Percentiles rank a stretch among this genome's conserved stretches.
Conservation (phyloP, 2,797 vertebrate species). For the Rhyacichthys aspro region DNA sequence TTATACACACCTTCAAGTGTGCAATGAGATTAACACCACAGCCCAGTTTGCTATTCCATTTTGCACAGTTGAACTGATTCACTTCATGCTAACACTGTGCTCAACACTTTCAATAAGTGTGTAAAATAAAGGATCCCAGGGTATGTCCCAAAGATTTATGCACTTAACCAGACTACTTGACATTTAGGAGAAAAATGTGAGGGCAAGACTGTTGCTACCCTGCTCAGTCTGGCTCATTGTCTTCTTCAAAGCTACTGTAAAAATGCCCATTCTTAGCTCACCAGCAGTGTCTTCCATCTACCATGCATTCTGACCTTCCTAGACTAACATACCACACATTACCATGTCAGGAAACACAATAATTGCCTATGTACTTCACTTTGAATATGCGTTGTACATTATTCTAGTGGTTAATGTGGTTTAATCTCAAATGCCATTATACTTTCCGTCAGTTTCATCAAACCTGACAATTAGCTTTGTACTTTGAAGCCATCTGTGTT, state of each 20-base stretch:
- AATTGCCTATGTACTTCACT: not conserved
- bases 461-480: not conserved
- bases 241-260: slow-evolving; percentile 14
- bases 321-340: slow-evolving; percentile 28
- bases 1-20: slow-evolving; percentile 38
- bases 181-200: slow-evolving; percentile 38
- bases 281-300: too few relatives aligned
- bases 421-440: too few relatives aligned
- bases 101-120: slow-evolving; percentile 7
- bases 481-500: not conserved
- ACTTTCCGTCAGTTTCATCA: too few relatives aligned
- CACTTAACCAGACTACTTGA: slow-evolving; percentile 16
- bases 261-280: slow-evolving; percentile 29
- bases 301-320: slow-evolving; percentile 15
- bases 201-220: not conserved
- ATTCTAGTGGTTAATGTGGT: too few relatives aligned
- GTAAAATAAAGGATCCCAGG: not conserved
- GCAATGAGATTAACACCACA: slow-evolving; percentile 43
- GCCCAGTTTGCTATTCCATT: slow-evolving; percentile 21
- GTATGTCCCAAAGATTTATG: slow-evolving; percentile 12
- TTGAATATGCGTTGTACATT: too few relatives aligned
- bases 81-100: slow-evolving; percentile 4
- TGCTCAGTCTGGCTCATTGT: slow-evolving; percentile 7
- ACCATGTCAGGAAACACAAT: slow-evolving; percentile 35
- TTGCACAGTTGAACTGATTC: slow-evolving; percentile 29